phyloP scores from a whole-genome alignment of 2,888 invertebrate genomes.

The Hedychridium roseum region DNA sequence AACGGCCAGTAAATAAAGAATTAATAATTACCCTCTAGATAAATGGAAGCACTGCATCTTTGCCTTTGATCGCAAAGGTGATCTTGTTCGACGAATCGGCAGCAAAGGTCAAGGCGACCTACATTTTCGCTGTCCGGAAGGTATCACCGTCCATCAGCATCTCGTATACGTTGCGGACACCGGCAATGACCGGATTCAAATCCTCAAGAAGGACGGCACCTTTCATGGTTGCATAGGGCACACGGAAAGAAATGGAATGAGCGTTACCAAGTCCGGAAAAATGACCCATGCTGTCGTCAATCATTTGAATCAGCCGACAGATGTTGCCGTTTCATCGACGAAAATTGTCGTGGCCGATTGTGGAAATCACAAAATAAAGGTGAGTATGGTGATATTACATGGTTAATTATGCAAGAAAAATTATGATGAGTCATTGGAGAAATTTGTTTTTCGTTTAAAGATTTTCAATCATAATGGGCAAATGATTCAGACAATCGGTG shows the following conservation, averaged over 20 bases:
- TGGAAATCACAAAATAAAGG: constrained; percentile 76
- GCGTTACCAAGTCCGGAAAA: constrained; percentile 52
- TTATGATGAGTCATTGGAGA: neutral
- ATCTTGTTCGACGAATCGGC: constrained; percentile 70
- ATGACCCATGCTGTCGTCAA: constrained; percentile 53
- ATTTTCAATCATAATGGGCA: constrained; percentile 38
- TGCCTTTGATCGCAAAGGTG: constrained; percentile 73
- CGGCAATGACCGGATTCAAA: constrained; percentile 76
- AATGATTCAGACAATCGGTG: constrained; percentile 35
- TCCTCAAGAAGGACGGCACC: constrained; percentile 66
- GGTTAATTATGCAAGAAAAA: neutral
- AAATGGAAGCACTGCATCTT: constrained; percentile 77
- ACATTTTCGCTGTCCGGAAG: constrained; percentile 77
- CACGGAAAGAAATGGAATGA: constrained; percentile 42
- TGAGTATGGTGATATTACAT: too few relatives aligned
- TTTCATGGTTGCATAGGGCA: constrained; percentile 35
- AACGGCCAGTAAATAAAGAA: too few relatives aligned
- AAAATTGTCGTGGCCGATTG: constrained; percentile 73
- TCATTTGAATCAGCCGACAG: constrained; percentile 76
- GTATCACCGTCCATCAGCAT: constrained; percentile 69
- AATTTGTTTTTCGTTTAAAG: constrained; percentile 16
- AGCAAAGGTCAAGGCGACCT: constrained; percentile 72
- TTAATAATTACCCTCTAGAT: constrained; percentile 58
- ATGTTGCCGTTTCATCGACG: constrained; percentile 71
- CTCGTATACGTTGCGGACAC: constrained; percentile 79